These are phyloP conservation scores for Nudaria mundana DNA, from an alignment of 2,888 invertebrate genomes.

Conservation along the genomic window DNA sequence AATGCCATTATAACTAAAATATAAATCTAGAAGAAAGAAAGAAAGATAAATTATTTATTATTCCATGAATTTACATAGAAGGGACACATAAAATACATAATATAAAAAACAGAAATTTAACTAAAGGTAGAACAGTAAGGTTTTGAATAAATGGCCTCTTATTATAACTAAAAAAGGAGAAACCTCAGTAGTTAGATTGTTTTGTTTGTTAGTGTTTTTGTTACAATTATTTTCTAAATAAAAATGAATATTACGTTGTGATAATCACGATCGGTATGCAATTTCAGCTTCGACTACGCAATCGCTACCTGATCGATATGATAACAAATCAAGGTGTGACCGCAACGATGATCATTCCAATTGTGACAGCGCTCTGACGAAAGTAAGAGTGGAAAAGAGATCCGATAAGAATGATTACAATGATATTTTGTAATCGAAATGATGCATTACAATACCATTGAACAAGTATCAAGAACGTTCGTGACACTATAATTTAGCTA, in stretches of 20 bases:
- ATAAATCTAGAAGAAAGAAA: no score
- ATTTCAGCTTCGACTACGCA: conserved; percentile 38
- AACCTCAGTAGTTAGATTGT: no score
- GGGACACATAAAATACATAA: no score
- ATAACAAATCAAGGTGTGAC: conserved; percentile 58
- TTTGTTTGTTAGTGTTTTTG: no score
- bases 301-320: conserved; percentile 50
- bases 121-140: no score
- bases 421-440: conserved; percentile 50
- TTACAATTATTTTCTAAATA: conserved; percentile 38
- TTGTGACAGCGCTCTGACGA: conserved; percentile 53
- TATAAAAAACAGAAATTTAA: no score
- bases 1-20: no score
- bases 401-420: conserved; percentile 55
- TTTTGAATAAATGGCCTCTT: no score
- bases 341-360: conserved; percentile 47
- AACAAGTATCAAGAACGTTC: conserved; percentile 50
- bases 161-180: no score
- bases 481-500: conserved; percentile 57
- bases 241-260: no score
- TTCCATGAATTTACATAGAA: no score
- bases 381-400: conserved; percentile 54
- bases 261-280: conserved; percentile 34
- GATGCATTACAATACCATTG: conserved; percentile 46
- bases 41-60: no score